Conservation (phyloP, 2,113 vertebrate genomes). For the Todiramphus chloris region DNA sequence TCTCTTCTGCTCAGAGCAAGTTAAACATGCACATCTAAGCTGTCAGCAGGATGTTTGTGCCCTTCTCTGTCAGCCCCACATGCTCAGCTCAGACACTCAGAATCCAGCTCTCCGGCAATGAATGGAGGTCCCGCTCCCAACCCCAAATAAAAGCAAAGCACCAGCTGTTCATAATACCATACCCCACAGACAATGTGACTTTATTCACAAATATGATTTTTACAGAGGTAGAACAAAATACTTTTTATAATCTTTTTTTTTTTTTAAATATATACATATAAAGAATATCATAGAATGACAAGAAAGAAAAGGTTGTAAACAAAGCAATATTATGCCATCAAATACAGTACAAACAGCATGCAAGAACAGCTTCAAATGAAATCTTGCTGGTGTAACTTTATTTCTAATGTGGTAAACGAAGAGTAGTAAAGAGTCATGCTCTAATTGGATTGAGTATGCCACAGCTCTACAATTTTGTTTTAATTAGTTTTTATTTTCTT, state of each 20-base stretch:
- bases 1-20: neutral
- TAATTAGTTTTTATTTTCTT: constrained; percentile 30
- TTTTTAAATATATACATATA: constrained; percentile 71
- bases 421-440: constrained; percentile 59
- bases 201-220: constrained; percentile 82
- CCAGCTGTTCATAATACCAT: constrained; percentile 47
- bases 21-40: neutral
- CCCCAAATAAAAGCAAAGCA: constrained; percentile 36
- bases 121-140: rapidly evolving
- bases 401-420: constrained; percentile 47
- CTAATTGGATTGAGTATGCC: constrained; percentile 34
- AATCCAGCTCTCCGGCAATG: neutral
- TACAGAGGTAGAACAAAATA: constrained; percentile 85
- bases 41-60: rapidly evolving
- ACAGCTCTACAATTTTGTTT: constrained; percentile 33
- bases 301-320: constrained; percentile 42
- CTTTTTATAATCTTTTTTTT: constrained; percentile 61
- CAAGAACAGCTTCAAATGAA: constrained; percentile 61
- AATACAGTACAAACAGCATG: constrained; percentile 69
- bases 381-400: constrained; percentile 66
- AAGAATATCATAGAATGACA: constrained; percentile 56
- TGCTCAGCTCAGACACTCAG: neutral
- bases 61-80: neutral
- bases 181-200: constrained; percentile 78
- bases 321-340: constrained; percentile 56